These are phyloP conservation scores for Acanthococcus lagerstroemiae DNA, from an alignment of 2,888 invertebrate species.

Conservation along the genomic window DNA sequence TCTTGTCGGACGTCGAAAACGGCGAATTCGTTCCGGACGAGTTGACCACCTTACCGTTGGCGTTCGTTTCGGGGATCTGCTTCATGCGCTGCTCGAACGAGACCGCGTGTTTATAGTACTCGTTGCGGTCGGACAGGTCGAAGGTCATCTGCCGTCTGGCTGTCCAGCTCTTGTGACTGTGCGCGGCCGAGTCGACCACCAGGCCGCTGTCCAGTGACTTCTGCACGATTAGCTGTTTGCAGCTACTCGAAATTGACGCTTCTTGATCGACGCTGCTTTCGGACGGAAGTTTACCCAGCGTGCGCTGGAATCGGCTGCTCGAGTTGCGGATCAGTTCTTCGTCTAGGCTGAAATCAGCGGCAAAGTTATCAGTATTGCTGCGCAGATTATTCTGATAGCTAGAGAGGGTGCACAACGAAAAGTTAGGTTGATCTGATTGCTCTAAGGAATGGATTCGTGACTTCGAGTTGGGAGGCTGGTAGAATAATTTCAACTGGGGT, in stretches of 20 bases:
- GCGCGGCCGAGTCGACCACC: constrained; percentile 24
- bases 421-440: too few species aligned
- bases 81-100: constrained; percentile 27
- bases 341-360: constrained; percentile 46
- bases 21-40: background rate
- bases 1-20: constrained; percentile 7
- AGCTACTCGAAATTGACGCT: background rate
- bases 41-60: constrained; percentile 16
- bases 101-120: constrained; percentile 15
- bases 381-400: too few species aligned
- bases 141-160: constrained; percentile 37
- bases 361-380: background rate
- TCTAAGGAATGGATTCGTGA: too few species aligned
- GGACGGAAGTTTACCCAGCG: constrained; percentile 26
- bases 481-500: too few species aligned
- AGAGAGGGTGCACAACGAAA: too few species aligned
- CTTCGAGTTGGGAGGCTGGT: too few species aligned
- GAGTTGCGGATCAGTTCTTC: constrained; percentile 50
- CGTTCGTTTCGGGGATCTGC: constrained; percentile 32
- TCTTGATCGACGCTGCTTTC: constrained; percentile 13
- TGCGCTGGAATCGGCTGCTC: background rate
- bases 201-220: constrained; percentile 37
- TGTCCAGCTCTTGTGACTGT: constrained; percentile 33
- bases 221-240: constrained; percentile 34
- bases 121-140: constrained; percentile 33